Evolutionary conservation across 2,797 vertebrate genomes (phyloP), one percentile per base, ranked within the genome.

Genomic region (Xenopus petersii): DNA sequence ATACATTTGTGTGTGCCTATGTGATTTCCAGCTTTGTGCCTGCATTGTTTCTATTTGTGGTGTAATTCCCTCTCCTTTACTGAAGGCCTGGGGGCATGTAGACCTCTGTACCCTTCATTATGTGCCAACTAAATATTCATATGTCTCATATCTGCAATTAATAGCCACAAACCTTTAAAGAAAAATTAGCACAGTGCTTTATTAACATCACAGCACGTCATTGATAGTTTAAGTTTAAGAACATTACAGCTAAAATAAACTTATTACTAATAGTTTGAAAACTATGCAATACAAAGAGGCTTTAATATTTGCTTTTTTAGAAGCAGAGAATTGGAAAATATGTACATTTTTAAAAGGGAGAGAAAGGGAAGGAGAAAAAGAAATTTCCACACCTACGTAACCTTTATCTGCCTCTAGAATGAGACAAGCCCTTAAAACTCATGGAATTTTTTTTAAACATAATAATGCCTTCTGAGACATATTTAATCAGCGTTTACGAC

Each of bases 351-450:
- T 80, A 81, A 84, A 89, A 91, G 91, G 91, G 87, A 87, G 87
- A 89, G 90, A 89, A 89, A 24, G 55, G 82, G 88, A 64, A 64
- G 4, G 24, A 8, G 15, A 36, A 47, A 12, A 24, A 36, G 6
- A 33, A 42, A 42, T 42, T 42, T 64, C 60, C 91, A 90, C 96
- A 98, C 97, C 98, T 98, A 98, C 93, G 93, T 91, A 95, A 92
- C 92, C 90, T 90, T 91, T 92, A 91, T 91, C 87, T 96, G 97
- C 95, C 96, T 98, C 98, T 95, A 98, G 95, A 99, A 99, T 98
- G 96, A 99, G 97, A 98, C 96, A 97, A 96, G 95, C 95, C 94
- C 93, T 90, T 94, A 93, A 96, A 98, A 98, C 96, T 98, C 95
- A 95, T 98, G 95, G 98, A 98, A 99, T 98, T 98, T 92, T 92